These are phyloP conservation scores for Adoxophyes honmai DNA, from an alignment of 1,140 invertebrate species.

Conservation along the genomic window DNA sequence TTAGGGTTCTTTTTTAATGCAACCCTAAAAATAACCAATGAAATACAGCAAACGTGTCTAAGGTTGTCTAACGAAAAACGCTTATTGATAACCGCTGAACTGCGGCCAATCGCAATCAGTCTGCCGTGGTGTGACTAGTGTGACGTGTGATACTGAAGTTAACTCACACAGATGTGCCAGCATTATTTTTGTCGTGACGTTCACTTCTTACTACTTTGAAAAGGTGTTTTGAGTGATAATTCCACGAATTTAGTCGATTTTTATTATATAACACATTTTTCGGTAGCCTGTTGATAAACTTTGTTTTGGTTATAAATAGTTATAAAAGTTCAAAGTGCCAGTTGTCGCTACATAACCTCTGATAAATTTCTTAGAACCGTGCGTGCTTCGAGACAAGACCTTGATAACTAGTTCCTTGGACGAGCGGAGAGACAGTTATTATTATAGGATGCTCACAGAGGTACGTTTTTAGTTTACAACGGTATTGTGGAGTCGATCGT, in stretches of 20 bases:
- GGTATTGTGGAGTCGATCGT: conserved; percentile 44
- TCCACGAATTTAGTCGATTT: background rate
- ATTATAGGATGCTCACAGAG: conserved; percentile 71
- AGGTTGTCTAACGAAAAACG: background rate
- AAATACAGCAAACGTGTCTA: background rate
- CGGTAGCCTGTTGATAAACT: background rate
- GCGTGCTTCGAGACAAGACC: conserved; percentile 71
- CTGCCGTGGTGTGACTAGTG: conserved; percentile 40
- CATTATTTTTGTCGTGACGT: conserved; percentile 40
- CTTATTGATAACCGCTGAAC: conserved; percentile 20
- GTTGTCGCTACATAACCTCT: conserved; percentile 57
- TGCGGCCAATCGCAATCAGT: conserved; percentile 44
- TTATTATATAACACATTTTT: background rate
- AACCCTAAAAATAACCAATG: too few relatives aligned
- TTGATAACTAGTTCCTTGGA: conserved; percentile 77
- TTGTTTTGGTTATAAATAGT: conserved; percentile 2
- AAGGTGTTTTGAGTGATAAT: conserved; percentile 18
- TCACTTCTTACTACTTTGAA: conserved; percentile 26
- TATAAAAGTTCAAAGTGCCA: conserved; percentile 31
- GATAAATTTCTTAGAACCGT: conserved; percentile 64
- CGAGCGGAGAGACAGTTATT: conserved; percentile 73
- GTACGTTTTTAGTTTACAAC: conserved; percentile 73
- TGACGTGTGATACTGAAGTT: conserved; percentile 11
- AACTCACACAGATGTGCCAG: conserved; percentile 36
- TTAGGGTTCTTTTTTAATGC: too few relatives aligned